Evolutionary conservation across 1,140 invertebrate species (phyloP).

Genomic region (Paramacrobiotus metropolitanus): DNA sequence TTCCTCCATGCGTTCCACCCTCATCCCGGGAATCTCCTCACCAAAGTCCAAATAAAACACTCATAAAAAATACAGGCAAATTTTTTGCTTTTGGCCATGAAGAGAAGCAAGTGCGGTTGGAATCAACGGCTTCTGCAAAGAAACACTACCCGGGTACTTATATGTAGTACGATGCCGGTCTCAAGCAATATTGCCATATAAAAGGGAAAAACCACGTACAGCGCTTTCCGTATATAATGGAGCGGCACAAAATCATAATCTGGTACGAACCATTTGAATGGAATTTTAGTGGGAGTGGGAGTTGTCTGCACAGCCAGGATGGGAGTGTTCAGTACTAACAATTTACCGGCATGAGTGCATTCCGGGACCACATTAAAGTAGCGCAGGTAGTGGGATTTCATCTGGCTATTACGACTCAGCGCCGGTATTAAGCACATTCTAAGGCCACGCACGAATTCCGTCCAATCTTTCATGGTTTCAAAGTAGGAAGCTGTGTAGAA

Average conservation of each 20-base stretch:
- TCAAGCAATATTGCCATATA: too few species aligned
- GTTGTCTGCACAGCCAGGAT: too few species aligned
- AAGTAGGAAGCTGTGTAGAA: not conserved
- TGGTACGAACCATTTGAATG: slow-evolving; percentile 4
- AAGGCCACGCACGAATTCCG: slow-evolving; percentile 1
- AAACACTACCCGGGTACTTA: too few species aligned
- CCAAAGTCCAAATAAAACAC: not conserved
- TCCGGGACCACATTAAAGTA: slow-evolving; percentile 1
- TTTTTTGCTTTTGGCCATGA: not conserved
- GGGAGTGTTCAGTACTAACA: not conserved
- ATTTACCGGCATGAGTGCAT: not conserved
- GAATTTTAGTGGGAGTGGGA: not conserved
- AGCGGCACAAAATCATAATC: too few species aligned
- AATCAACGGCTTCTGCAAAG: not conserved
- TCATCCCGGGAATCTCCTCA: not conserved
- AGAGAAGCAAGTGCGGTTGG: slow-evolving; percentile 1
- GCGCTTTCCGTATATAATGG: too few species aligned
- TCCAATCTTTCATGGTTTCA: not conserved
- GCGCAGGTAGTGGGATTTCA: not conserved
- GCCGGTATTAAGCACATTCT: not conserved
- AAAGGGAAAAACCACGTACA: too few species aligned
- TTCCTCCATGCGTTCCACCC: not conserved
- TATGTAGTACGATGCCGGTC: too few species aligned
- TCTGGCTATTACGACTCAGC: not conserved
- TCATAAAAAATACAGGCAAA: not conserved